Base-by-base conservation (phyloP, 2,888 invertebrate genomes). In the Epinotia nisella region DNA sequence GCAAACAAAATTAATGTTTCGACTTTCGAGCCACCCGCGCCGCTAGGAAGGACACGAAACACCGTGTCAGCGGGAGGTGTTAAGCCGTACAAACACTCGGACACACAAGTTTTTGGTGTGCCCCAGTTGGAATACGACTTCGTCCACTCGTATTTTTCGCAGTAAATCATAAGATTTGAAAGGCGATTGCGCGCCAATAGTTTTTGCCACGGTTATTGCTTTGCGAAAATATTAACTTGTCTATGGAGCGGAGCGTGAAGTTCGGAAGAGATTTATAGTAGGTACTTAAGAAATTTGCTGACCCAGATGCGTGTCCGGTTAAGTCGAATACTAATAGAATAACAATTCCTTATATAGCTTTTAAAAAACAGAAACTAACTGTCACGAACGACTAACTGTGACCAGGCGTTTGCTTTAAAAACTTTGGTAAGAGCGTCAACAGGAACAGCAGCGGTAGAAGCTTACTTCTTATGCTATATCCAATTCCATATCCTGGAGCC, bases 1-100 rank as follows among this genome's bases (percentile, higher is more conserved):
- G 85, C 84, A 82, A 89, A 87, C 82, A 82, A 87, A 87, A 88
- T 87, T 87, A 84, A 88, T 88, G 83, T 83, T 76, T 78, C 82
- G 75, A 82, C 85, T 86, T 87, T 83, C 83, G 51, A 61, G 53
- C 71, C 61, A 67, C 39, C 69, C 45, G 45, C 60, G 60, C 59
- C 49, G 58, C 51, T 69, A 55, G 67, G 64, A 62, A 56, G 58
- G 58, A 58, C 64, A 49, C 49, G 41, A 15, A 62, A 66, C 70
- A 62, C 67, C 41, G 70, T 74, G 67, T 24, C 61, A 49, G 67
- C 49, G 64, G 78, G 64, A 71, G 65, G 35, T 67, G 78, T 75
- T 80, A 66, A 66, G 45, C n/a, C 10, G 11, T 80, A 78, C 77
- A 78, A 80, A 67, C 75, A 74, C 7, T 17, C n/a, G 17, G 35